Conservation (phyloP, 2,888 invertebrate species). For the Pristionchus exspectatus region DNA sequence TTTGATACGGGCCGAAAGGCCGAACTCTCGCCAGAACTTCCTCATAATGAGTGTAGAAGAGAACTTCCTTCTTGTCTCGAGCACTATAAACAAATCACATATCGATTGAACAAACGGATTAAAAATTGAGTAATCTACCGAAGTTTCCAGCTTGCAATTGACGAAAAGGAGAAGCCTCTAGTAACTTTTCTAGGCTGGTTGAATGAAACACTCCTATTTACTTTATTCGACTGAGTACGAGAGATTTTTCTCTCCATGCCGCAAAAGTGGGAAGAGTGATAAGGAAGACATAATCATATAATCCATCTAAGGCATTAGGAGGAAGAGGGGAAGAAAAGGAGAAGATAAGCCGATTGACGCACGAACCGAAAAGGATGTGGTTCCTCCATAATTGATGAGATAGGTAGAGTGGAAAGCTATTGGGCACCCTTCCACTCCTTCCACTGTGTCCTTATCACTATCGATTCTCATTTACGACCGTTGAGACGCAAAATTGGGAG, state of each 20-base stretch:
- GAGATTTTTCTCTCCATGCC: conserved; percentile 33
- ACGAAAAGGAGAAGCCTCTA: not conserved
- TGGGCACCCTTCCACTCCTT: not conserved
- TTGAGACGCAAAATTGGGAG: not conserved
- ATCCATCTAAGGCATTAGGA: not conserved
- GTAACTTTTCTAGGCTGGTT: not conserved
- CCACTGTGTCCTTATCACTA: not conserved
- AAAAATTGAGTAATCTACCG: not conserved
- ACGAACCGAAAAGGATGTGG: not conserved
- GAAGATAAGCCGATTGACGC: conserved; percentile 18
- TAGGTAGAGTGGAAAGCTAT: not conserved
- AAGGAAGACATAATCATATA: not conserved
- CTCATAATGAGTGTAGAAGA: conserved; percentile 69
- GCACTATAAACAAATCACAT: not conserved
- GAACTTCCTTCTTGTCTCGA: conserved; percentile 61
- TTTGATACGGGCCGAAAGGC: conserved; percentile 75
- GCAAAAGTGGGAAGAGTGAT: not conserved
- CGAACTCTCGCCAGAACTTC: conserved; percentile 69
- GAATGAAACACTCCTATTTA: not conserved
- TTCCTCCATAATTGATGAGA: conserved; percentile 11
- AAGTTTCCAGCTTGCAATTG: conserved; percentile 43
- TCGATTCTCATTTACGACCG: conserved; percentile 50
- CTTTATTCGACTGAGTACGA: conserved; percentile 30
- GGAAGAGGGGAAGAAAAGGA: not conserved
- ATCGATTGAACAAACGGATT: not conserved